Evolutionary conservation across 2,888 invertebrate genomes (phyloP), one percentile per base, ranked within the genome.

Genomic region (Zhuqinia jingwanae): DNA sequence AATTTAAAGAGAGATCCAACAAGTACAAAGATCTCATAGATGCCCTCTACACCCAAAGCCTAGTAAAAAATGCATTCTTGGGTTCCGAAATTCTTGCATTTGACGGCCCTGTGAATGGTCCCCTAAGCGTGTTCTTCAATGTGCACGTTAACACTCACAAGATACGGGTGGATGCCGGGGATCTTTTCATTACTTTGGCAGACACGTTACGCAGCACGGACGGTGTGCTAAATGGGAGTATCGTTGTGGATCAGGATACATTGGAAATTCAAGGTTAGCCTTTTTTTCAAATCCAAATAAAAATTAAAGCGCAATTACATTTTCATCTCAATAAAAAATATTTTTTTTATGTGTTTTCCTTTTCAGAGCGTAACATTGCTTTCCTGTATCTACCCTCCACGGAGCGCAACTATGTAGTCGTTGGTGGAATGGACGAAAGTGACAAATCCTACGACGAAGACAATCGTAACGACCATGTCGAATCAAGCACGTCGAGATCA

Each of bases 51-150:
- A 94, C 95, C 84, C 94, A 95, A 91, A 97, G 97, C 80, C 94
- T 95, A 91, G 93, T 96, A 50, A 94, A 95, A 89, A 94, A 96
- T 90, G 95, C 96, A 84, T 97, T 96, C 92, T 94, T 96, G 87
- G 95, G 95, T 25, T 95, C 96, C 36, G 97, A 97, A 92, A 95
- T 97, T 83, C 93, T 97, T 77, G 97, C 97, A 25, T 94, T 97
- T 77, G 97, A 97, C 92, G 96, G 96, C 42, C 93, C 94, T 82
- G 95, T 95, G 91, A 95, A 94, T 53, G 94, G 95, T 84, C 96
- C 96, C 88, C 93, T 96, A 78, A 94, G 96, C 70, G 96, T 97
- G 0, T 96, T 97, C 92, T 97, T 97, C 92, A 96, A 97, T 92
- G 94, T 97, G 79, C 95, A 95, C 80, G 96, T 97, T 91, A 96